Evolutionary conservation across 2,888 invertebrate genomes (phyloP).

Genomic region (Acrobasis suavella): DNA sequence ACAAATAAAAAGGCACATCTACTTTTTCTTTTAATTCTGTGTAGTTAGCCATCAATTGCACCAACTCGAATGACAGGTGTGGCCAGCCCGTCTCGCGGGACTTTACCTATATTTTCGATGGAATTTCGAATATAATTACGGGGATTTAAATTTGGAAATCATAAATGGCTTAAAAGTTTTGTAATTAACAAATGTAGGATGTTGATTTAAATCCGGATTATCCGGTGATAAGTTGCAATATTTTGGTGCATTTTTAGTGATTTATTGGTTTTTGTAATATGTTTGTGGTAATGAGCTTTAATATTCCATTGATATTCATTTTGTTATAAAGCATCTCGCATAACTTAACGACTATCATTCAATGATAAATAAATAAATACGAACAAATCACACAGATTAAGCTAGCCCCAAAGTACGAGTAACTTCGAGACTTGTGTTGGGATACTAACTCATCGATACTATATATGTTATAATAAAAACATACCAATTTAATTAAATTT

Average conservation of each 20-base stretch:
- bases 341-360: no score
- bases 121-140: background rate
- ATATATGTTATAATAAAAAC: no score
- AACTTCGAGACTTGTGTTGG: no score
- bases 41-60: conserved; percentile 3
- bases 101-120: conserved; percentile 1
- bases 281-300: background rate
- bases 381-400: no score
- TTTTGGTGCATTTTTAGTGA: background rate
- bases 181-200: background rate
- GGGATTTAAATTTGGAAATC: background rate
- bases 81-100: conserved; percentile 2
- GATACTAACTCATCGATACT: no score
- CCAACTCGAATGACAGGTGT: conserved; percentile 7
- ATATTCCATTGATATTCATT: background rate
- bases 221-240: background rate
- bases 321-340: no score
- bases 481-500: no score
- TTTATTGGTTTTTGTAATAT: background rate
- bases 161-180: background rate
- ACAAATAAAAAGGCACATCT: background rate
- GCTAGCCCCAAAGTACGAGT: no score
- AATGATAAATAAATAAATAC: no score
- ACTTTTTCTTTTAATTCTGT: background rate
- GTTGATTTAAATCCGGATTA: background rate